Percentiles rank a stretch among this genome's conserved stretches.
Evolutionary conservation across 2,888 invertebrate genomes (phyloP).

Genomic region (Tribolium freemani): DNA sequence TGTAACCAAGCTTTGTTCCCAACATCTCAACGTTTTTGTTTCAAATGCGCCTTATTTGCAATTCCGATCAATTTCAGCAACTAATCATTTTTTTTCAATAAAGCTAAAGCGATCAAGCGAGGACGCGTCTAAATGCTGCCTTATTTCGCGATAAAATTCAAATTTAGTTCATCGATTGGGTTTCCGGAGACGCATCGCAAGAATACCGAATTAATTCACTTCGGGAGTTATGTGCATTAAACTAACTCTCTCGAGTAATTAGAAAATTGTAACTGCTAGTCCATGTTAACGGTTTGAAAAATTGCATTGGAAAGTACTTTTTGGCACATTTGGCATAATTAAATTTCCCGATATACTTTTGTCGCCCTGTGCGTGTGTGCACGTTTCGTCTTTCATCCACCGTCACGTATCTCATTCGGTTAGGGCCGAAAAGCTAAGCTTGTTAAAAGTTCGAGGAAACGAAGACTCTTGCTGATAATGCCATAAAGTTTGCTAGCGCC

Average conservation of each 20-base stretch:
- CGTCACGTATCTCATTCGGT: constrained; percentile 34
- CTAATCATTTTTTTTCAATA: not conserved
- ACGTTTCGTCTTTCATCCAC: constrained; percentile 11
- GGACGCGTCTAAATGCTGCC: not conserved
- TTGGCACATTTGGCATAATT: no score
- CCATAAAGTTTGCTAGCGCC: constrained; percentile 24
- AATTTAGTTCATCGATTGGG: constrained; percentile 20
- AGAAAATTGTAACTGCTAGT: constrained; percentile 15
- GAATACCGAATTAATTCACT: constrained; percentile 11
- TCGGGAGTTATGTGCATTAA: constrained; percentile 14
- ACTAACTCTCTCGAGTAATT: constrained; percentile 15
- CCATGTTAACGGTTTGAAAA: constrained; percentile 15
- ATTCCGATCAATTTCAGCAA: not conserved
- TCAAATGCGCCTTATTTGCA: not conserved
- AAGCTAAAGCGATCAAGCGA: not conserved
- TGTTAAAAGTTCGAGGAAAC: constrained; percentile 34
- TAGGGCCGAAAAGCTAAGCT: constrained; percentile 28
- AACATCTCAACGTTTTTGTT: not conserved
- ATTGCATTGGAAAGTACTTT: not conserved
- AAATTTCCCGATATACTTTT: no score
- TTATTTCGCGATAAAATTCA: constrained; percentile 15
- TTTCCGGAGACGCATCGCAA: not conserved
- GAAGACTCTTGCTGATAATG: constrained; percentile 34
- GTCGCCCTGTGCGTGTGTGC: constrained; percentile 3
- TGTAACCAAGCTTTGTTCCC: not conserved